Percentiles rank a stretch among this genome's conserved stretches.
These are phyloP conservation scores for Palythoa caribaeorum DNA, from an alignment of 92 coral and sea anemone genomes.

Conservation along the genomic window DNA sequence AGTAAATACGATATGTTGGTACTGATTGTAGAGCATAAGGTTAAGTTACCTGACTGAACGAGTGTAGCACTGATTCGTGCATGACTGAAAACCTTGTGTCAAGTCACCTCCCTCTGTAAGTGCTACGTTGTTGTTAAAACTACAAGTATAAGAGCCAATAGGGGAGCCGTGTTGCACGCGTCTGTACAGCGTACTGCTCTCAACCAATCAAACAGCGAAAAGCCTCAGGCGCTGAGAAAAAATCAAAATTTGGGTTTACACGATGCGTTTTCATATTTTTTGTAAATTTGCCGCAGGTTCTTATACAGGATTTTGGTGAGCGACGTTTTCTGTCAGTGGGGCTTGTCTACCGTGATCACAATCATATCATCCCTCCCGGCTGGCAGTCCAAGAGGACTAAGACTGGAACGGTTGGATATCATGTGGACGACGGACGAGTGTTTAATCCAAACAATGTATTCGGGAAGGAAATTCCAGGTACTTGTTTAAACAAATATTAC, in stretches of 20 bases:
- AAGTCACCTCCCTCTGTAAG: neutral
- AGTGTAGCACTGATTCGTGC: too few relatives aligned
- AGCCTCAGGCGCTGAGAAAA: too few relatives aligned
- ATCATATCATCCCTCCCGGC: slow-evolving; percentile 15
- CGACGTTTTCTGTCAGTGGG: slow-evolving; percentile 16
- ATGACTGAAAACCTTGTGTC: too few relatives aligned
- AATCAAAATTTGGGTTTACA: neutral
- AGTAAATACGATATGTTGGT: too few relatives aligned
- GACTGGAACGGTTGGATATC: slow-evolving; percentile 24
- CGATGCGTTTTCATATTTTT: neutral
- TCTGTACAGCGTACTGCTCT: neutral
- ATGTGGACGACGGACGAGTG: slow-evolving; percentile 25
- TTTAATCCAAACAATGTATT: neutral
- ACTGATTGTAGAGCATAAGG: too few relatives aligned
- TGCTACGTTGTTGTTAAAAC: neutral
- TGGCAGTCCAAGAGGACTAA: slow-evolving; percentile 3
- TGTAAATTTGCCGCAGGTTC: neutral
- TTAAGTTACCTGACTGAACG: too few relatives aligned
- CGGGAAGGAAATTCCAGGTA: slow-evolving; percentile 32
- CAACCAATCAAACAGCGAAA: neutral
- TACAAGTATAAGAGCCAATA: neutral
- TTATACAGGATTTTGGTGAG: slow-evolving; percentile 33
- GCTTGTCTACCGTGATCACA: slow-evolving; percentile 11
- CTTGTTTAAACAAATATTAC: too few relatives aligned
- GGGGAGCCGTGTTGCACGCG: neutral